Conservation (phyloP, 2,888 invertebrate genomes). For the Dryococelus australis region DNA sequence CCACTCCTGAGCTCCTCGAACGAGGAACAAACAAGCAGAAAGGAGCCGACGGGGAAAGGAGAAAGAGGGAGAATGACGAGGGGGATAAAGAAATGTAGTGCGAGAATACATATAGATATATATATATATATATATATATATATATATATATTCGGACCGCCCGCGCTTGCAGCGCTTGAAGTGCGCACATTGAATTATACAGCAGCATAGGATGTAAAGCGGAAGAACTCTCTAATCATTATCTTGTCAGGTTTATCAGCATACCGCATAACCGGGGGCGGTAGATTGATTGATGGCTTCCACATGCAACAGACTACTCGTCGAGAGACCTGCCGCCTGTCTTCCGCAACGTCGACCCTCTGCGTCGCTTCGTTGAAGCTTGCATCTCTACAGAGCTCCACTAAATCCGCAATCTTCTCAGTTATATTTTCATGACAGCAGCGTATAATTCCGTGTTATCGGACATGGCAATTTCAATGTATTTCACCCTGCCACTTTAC, state of each 20-base stretch:
- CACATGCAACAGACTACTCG: not conserved
- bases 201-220: not conserved
- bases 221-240: not conserved
- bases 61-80: not conserved
- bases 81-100: not conserved
- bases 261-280: not conserved
- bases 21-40: constrained; percentile 3
- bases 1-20: not conserved
- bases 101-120: not conserved
- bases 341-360: not conserved
- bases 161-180: not conserved
- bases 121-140: no score
- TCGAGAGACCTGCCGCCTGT: not conserved
- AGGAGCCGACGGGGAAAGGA: not conserved
- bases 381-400: no score
- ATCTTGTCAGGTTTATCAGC: not conserved
- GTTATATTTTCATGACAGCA: no score
- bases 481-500: no score
- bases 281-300: not conserved
- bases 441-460: no score
- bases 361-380: no score
- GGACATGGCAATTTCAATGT: no score
- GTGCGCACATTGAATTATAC: constrained; percentile 6
- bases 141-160: not conserved
- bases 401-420: no score